A percentile compares a stretch with the other conserved stretches of the same genome.
Evolutionary conservation across 2,888 invertebrate genomes (phyloP).

Genomic region (Acanthoscelides obtectus): DNA sequence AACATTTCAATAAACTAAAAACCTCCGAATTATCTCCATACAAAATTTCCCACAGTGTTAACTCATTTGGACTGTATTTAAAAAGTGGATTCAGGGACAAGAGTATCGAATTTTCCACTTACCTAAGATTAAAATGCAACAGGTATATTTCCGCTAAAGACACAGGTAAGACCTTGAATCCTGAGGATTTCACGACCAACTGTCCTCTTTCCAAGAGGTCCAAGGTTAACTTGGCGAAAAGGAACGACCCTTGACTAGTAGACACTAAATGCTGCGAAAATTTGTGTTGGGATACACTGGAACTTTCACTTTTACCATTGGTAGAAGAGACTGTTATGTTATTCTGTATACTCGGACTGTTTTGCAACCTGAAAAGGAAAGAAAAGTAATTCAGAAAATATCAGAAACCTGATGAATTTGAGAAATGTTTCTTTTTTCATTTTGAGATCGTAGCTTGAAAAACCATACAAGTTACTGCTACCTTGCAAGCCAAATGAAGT

Average conservation of each 20-base stretch:
- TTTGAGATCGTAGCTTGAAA: no score
- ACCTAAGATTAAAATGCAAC: slow-evolving; percentile 76
- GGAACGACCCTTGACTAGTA: slow-evolving; percentile 82
- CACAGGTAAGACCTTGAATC: slow-evolving; percentile 88
- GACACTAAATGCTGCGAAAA: slow-evolving; percentile 82
- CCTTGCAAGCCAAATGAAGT: no score
- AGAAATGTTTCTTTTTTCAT: no score
- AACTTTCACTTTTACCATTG: slow-evolving; percentile 62
- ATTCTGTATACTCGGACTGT: slow-evolving; percentile 47
- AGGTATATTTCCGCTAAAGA: slow-evolving; percentile 85
- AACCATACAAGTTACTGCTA: no score
- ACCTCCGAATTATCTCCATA: no score
- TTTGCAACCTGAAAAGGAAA: not conserved
- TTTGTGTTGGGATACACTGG: slow-evolving; percentile 64
- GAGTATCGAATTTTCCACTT: no score
- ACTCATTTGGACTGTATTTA: no score
- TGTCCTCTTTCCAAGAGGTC: slow-evolving; percentile 90
- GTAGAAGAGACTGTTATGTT: slow-evolving; percentile 63
- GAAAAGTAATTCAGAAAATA: no score
- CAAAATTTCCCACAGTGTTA: no score
- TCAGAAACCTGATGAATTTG: no score
- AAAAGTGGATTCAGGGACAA: no score
- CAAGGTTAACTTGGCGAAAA: slow-evolving; percentile 86
- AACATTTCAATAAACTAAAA: no score
- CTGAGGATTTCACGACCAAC: slow-evolving; percentile 87